Evolutionary conservation across 2,888 invertebrate genomes (phyloP), one percentile per base, ranked within the genome.

Genomic region (Pyralis farinalis): DNA sequence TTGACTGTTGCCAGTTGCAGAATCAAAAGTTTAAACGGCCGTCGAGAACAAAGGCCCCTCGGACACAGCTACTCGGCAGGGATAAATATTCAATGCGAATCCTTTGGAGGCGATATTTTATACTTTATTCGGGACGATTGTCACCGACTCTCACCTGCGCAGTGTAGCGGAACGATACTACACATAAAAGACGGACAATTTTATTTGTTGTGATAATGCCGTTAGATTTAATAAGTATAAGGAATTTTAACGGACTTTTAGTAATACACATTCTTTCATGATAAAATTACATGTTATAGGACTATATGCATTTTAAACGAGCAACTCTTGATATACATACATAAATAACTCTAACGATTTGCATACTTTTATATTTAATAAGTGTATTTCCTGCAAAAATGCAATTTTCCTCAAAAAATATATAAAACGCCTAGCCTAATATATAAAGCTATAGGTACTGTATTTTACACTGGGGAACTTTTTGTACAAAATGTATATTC

Each of bases 1-100:
- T 85, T 81, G 76, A 83, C 74, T 86, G 80, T 86, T 82, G 82
- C 82, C 83, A 79, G 85, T 84, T 86, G 86, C 87, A 85, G 86
- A 86, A 88, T 88, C 85, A 86, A 88, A 88, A 88, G 86, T 88
- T 88, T 87, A 87, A 87, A 88, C 87, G 87, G 81, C 69, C 79
- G 76, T 68, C 71, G 82, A 81, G 85, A 85, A 87, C 85, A 87
- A 87, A 87, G 78, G 78, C 69, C 70, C 67, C 59, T 82, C 78
- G 85, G 86, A 85, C 85, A 75, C 74, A 62, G 73, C 76, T 70
- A 60, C 75, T 68, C 66, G 73, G 68, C 63, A 60, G 72, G 79
- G 77, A 87, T 87, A 86, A 85, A 87, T 88, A 88, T 87, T 87
- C 85, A 79, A 87, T 85, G 82, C 75, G 86, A 87, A 88, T 87